Base-by-base conservation (phyloP, 2,113 vertebrate species). In the Stomatorhinus ivindoensis region DNA sequence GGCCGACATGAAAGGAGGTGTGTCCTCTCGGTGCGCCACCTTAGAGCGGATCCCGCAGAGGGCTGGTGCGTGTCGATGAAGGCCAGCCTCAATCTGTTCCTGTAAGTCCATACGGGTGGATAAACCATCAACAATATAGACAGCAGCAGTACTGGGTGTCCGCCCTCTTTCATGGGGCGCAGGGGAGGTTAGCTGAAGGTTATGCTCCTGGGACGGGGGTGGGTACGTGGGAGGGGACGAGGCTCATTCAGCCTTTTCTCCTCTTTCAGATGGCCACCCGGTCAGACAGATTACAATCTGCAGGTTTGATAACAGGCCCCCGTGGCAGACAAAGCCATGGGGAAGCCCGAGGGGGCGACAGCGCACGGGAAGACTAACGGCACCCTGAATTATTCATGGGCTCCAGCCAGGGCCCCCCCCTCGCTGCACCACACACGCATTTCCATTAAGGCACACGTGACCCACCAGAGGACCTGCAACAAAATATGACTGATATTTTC, bases 291-390 rank as follows among this genome's bases (percentile, higher is more conserved):
- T 96, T 97, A 98, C 96, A 96, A 96, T 96, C 97, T 95, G 96
- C 97, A 95, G 97, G 96, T 96, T 95, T 96, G 96, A 97, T 98
- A 99, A 98, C 97, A 97, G 97, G 96, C 97, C 97, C 96, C 98
- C 97, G 97, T 95, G 95, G 96, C 96, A 96, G 98, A 98, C 98
- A 98, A 98, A 97, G 96, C 96, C 95, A 94, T 93, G 92, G 94
- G 93, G 95, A 96, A 95, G 96, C 97, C 97, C 96, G 91, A 89
- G 97, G 96, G 98, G 96, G 95, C 95, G n/a, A 31, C 93, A 94
- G 95, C 94, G 94, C 94, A 95, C 95, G 93, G 31, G 61, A 91
- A 87, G 93, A 92, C 93, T 92, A 91, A 93, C 95, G 95, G 90
- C 88, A 94, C 90, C 94, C 94, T 98, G 98, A 97, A 99, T 99